Conservation (phyloP, 2,113 vertebrate species). For the Phainopepla nitens region DNA sequence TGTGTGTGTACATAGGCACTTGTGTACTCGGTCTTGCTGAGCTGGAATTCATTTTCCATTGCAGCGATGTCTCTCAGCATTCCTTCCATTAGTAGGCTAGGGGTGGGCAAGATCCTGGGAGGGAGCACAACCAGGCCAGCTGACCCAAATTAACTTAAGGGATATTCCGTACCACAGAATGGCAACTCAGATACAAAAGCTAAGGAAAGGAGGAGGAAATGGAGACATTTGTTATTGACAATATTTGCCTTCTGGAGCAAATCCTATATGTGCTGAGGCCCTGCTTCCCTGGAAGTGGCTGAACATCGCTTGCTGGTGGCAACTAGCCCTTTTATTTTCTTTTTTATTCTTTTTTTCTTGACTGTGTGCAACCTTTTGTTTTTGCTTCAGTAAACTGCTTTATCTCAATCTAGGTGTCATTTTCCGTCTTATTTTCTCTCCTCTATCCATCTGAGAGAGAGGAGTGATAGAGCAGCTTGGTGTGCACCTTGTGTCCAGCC, state of each 20-base stretch:
- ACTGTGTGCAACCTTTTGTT: background rate
- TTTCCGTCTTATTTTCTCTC: background rate
- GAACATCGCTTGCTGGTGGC: background rate
- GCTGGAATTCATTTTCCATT: background rate
- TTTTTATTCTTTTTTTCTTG: background rate
- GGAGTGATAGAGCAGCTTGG: background rate
- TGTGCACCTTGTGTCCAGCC: background rate
- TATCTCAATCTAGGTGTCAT: background rate
- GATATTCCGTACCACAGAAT: background rate
- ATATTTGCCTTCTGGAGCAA: background rate
- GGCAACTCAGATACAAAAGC: background rate
- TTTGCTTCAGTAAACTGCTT: background rate
- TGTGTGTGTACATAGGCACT: rapidly evolving
- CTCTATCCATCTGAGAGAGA: background rate
- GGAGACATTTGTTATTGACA: background rate
- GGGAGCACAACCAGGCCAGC: background rate
- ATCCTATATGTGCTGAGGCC: background rate
- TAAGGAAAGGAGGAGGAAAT: background rate
- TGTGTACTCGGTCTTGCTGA: background rate
- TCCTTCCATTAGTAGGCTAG: background rate
- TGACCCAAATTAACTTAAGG: background rate
- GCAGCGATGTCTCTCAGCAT: background rate
- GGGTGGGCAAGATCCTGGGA: background rate
- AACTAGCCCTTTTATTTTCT: too few relatives aligned
- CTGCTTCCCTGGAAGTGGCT: background rate